Base-by-base conservation (phyloP, 2,888 invertebrate genomes). In the Drosophila nr. perissopoda region DNA sequence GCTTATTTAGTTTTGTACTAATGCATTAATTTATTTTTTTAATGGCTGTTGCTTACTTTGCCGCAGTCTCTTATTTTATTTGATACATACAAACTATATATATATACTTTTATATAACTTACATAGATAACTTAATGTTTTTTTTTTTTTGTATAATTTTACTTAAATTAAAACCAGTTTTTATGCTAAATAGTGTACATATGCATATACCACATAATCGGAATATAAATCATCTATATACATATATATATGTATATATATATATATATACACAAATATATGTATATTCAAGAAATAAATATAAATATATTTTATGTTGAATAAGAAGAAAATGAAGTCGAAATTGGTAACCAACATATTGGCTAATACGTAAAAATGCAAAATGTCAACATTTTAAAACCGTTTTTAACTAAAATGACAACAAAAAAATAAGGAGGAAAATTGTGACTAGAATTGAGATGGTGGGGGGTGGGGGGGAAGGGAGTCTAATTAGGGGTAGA, bases 1-100 rank as follows among this genome's bases (percentile, higher is more conserved):
- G 81, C 72, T 65, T 73, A 81, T 73, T 82, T 86, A 84, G 76
- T 86, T 86, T 82, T 81, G 66, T 84, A 84, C 82, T 82, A 86
- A 86, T 82, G 63, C 74, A 87, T 81, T 86, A 85, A 87, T 86
- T 87, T 85, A 86, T 85, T 85, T 71, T 71, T 73, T 61, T 33
- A 49, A 67, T 70, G 63, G 61, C 66, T 76, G 76, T 70, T 76
- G 80, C 64, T 49, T 82, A 77, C 59, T 77, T 73, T 63, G 61
- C 57, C 60, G 54, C 65, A 59, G 59, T 57, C 38, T 53, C 46
- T 49, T 59, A 34, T 66, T 52, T 49, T 51, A 64, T 42, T 53
- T 13, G 46, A 54, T 34, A 59, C 16, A 49, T 11, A 59, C 46
- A 49, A 29, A 29, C 8, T 52, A 65, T 29, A 29, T 25, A 25